Evolutionary conservation across 2,113 vertebrate species (phyloP), one percentile per base, ranked within the genome.

Genomic region (Corydoras maculifer): DNA sequence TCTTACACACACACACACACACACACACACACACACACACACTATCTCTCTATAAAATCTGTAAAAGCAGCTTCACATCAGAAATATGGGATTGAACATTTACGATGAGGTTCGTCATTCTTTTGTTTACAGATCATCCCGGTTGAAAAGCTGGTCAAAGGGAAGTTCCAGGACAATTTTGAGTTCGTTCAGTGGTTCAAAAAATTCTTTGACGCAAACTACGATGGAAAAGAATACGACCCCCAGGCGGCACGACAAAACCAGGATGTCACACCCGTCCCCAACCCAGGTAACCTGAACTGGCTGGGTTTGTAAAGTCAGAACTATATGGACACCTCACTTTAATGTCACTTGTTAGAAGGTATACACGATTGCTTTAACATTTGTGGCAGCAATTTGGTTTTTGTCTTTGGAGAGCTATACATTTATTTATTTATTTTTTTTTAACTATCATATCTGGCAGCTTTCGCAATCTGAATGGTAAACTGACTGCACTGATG

Each of bases 131-230:
- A 97, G 96, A 96, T 99, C 82, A 98, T 98, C 74, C 90, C 95
- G 0, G 96, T 99, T 82, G 96, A 99, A 86, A 89, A 82, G 81
- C 82, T 99, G 87, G 94, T 98, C 75, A 98, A 98, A 80, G 94
- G 95, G 31, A 97, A 90, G 82, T 98, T 99, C 85, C 96, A 99
- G 85, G 96, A 99, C 89, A 96, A 99, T 84, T 98, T 99, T 77
- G 96, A 99, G 86, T 99, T 99, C 86, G 92, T 98, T 78, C 96
- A 99, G 83, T 98, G 96, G 95, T 98, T 97, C 78, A 98, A 98
- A 87, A 98, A 95, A 78, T 95, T 98, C 79, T 98, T 98, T 8
- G 92, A 96, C 0, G 95, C 96, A 77, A 99, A 99, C 90, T 98
- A 96, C 4, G 95, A 98, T 0, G 94, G 94, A 76, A 96, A 96